Conservation (phyloP, 2,113 vertebrate genomes). For the Solea solea region DNA sequence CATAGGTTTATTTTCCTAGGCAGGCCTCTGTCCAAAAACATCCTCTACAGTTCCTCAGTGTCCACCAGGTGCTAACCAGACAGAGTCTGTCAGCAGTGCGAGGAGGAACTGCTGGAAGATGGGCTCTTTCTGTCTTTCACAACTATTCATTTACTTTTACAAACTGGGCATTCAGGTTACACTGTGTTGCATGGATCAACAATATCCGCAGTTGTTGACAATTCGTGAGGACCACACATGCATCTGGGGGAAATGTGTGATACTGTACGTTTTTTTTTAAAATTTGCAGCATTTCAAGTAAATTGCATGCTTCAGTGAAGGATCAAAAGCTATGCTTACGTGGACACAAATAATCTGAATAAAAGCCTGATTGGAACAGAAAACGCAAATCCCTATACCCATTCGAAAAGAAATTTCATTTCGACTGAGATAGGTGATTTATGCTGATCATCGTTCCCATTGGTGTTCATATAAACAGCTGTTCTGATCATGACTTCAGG, state of each 20-base stretch:
- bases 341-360: too few relatives aligned
- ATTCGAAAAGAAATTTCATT: too few relatives aligned
- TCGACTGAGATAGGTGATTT: too few relatives aligned
- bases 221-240: conserved; percentile 27
- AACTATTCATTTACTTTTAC: conserved; percentile 35
- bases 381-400: too few relatives aligned
- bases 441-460: too few relatives aligned
- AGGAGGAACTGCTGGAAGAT: conserved; percentile 10
- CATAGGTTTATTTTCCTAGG: conserved; percentile 76
- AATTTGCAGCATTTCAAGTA: too few relatives aligned
- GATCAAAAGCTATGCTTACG: too few relatives aligned
- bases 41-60: conserved; percentile 50
- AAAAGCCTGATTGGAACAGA: too few relatives aligned
- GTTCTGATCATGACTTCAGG: too few relatives aligned
- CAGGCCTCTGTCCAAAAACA: conserved; percentile 73
- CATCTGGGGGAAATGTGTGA: conserved; percentile 25
- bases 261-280: too few relatives aligned
- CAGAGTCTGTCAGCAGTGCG: conserved; percentile 13
- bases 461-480: too few relatives aligned
- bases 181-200: conserved; percentile 27
- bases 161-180: conserved; percentile 37
- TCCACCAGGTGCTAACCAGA: conserved; percentile 73
- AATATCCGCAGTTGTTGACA: neutral
- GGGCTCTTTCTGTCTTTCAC: conserved; percentile 27
- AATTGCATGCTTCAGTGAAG: too few relatives aligned